Evolutionary conservation across 30 jellyfish, hydroid and myxozoan species (phyloP).

Genomic region (Clytia hemisphaerica): DNA sequence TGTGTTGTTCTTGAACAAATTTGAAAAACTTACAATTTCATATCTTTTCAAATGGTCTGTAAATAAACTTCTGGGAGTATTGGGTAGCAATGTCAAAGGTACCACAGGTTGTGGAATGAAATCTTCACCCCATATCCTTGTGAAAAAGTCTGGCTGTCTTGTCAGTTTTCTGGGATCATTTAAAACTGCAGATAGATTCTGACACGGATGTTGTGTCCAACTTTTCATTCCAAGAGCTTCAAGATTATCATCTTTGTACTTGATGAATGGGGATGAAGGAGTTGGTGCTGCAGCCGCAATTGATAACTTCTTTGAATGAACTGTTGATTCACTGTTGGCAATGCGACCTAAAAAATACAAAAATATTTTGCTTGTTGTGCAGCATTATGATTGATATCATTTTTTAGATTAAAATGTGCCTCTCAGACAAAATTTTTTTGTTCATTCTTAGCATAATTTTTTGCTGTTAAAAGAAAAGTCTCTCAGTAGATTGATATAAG

Average conservation of each 20-base stretch:
- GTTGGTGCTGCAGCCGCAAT: constrained; percentile 43
- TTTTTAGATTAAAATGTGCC: background rate
- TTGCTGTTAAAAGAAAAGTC: background rate
- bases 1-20: too few species aligned
- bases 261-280: background rate
- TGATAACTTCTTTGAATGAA: constrained; percentile 21
- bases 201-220: constrained; percentile 85
- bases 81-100: constrained; percentile 90
- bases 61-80: constrained; percentile 61
- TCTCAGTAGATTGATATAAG: too few species aligned
- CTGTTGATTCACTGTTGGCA: constrained; percentile 17
- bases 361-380: background rate
- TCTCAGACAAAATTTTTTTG: too few species aligned
- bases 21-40: constrained; percentile 86
- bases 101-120: constrained; percentile 78
- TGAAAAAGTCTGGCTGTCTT: constrained; percentile 72
- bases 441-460: too few species aligned
- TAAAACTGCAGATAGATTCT: constrained; percentile 81
- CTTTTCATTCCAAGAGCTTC: constrained; percentile 51
- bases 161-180: constrained; percentile 90
- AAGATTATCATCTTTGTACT: constrained; percentile 27
- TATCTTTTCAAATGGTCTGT: constrained; percentile 62
- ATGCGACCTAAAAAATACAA: constrained; percentile 36
- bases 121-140: constrained; percentile 89
- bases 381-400: background rate